These are phyloP conservation scores for Gyps fulvus DNA, from an alignment of 2,113 vertebrate genomes.

Conservation along the genomic window DNA sequence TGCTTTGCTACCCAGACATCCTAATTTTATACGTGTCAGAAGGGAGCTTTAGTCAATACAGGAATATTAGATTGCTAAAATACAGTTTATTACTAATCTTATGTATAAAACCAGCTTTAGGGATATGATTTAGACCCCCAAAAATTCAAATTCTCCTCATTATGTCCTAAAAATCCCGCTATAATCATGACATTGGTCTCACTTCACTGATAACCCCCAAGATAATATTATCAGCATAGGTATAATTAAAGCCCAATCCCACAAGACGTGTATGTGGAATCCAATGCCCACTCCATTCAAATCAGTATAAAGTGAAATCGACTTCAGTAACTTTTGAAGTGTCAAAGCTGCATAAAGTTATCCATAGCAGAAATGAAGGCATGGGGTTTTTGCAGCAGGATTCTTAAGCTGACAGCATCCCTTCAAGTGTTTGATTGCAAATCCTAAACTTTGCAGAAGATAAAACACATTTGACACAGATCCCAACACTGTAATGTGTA, in stretches of 20 bases:
- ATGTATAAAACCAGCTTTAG: not conserved
- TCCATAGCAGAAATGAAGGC: not conserved
- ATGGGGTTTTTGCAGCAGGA: not conserved
- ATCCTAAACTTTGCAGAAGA: not conserved
- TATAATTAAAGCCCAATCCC: constrained; percentile 33
- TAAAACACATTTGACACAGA: not conserved
- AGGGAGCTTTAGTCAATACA: not conserved
- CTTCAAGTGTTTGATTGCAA: not conserved
- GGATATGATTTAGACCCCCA: rapidly evolving
- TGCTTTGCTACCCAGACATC: not conserved
- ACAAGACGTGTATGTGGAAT: not conserved
- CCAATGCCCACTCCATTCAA: not conserved
- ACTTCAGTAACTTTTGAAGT: not conserved
- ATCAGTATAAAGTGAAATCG: not conserved
- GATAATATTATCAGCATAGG: not conserved
- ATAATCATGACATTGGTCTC: not conserved
- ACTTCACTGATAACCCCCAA: not conserved
- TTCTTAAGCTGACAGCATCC: not conserved
- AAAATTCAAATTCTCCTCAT: not conserved
- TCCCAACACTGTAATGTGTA: not conserved
- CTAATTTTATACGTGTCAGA: not conserved
- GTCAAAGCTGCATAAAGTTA: constrained; percentile 2
- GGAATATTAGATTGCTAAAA: not conserved
- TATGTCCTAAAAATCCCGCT: not conserved
- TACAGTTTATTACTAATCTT: not conserved